Percentiles rank a stretch among this genome's conserved stretches.
phyloP scores from a whole-genome alignment of 2,113 vertebrate genomes.

The Eurystomus gularis region DNA sequence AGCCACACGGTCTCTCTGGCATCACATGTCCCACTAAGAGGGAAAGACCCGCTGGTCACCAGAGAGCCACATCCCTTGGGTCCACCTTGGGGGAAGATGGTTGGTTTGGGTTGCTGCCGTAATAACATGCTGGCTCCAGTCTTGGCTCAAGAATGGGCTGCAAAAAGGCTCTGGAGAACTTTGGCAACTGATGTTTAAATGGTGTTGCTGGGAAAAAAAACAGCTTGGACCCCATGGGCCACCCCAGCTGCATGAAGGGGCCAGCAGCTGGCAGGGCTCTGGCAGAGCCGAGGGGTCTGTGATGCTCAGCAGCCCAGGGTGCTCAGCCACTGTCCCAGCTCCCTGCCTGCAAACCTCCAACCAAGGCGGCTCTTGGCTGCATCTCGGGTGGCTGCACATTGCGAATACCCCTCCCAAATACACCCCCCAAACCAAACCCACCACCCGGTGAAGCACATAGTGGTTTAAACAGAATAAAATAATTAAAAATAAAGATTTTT shows the following conservation, averaged over 20 bases:
- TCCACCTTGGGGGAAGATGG: not conserved
- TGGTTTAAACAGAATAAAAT: not conserved
- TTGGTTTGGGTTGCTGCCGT: not conserved
- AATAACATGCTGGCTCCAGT: not conserved
- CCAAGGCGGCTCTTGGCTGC: not conserved
- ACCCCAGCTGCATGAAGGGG: fast-evolving
- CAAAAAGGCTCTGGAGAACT: not conserved
- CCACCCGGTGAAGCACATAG: not conserved
- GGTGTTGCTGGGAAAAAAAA: not conserved
- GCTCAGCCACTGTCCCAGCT: not conserved
- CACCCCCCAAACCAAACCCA: not conserved
- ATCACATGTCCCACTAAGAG: not conserved
- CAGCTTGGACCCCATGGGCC: not conserved
- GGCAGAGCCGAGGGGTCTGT: no score
- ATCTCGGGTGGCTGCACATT: not conserved
- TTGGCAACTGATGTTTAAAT: not conserved
- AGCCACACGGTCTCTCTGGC: not conserved
- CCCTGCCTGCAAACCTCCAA: not conserved
- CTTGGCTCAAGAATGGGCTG: not conserved
- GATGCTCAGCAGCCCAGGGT: not conserved
- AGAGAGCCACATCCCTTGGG: not conserved
- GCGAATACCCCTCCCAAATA: not conserved
- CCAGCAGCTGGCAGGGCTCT: fast-evolving
- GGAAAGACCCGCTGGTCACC: not conserved
- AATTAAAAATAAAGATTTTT: no score